Conservation (phyloP, 2,797 vertebrate species). For the Forpus xanthops region DNA sequence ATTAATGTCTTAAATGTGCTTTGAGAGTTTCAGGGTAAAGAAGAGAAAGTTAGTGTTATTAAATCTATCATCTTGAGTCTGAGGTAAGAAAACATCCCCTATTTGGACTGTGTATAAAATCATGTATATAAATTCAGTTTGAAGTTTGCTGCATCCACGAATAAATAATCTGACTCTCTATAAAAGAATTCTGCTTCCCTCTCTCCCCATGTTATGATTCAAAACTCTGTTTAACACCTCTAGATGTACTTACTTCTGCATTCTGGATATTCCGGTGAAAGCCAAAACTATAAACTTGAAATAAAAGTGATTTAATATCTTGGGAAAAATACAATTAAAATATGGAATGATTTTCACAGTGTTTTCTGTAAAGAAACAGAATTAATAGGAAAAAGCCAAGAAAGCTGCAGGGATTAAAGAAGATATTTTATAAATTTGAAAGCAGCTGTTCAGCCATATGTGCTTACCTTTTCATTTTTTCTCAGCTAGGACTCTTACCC, state of each 20-base stretch:
- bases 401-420: slow-evolving; percentile 77
- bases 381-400: slow-evolving; percentile 72
- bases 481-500: slow-evolving; percentile 58
- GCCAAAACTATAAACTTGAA: slow-evolving; percentile 70
- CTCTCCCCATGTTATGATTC: slow-evolving; percentile 24
- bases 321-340: slow-evolving; percentile 69
- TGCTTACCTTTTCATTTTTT: slow-evolving; percentile 76
- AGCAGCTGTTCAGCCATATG: slow-evolving; percentile 79
- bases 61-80: background rate
- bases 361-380: slow-evolving; percentile 69
- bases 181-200: background rate
- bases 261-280: slow-evolving; percentile 62
- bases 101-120: background rate
- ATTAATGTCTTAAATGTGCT: background rate
- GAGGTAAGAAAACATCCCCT: background rate
- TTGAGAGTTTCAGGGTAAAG: background rate
- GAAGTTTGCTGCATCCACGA: background rate
- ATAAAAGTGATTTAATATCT: slow-evolving; percentile 70
- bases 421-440: slow-evolving; percentile 78
- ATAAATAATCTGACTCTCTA: slow-evolving; percentile 1
- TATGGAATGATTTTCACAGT: slow-evolving; percentile 45
- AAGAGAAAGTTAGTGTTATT: background rate
- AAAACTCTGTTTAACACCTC: slow-evolving; percentile 50
- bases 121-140: background rate
- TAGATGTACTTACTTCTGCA: slow-evolving; percentile 60